Evolutionary conservation across 2,797 vertebrate genomes (phyloP).

Genomic region (Gastrophryne carolinensis): DNA sequence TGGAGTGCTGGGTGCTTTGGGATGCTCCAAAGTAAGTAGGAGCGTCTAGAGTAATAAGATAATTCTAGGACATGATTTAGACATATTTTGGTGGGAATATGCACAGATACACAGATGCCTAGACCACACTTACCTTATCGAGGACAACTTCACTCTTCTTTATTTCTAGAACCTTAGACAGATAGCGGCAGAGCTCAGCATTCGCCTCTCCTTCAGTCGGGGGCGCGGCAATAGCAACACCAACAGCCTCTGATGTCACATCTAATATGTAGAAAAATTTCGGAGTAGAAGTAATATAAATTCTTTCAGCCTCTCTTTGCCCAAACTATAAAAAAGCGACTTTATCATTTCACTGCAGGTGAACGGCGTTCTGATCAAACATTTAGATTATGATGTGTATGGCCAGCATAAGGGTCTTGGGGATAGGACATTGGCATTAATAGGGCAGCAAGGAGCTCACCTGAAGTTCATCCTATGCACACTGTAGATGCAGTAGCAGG

Average conservation of each 20-base stretch:
- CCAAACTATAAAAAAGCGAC: too few species aligned
- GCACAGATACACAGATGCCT: background rate
- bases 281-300: background rate
- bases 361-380: too few species aligned
- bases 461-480: too few species aligned
- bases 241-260: slow-evolving; percentile 76
- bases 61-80: too few species aligned
- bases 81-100: background rate
- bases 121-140: slow-evolving; percentile 75
- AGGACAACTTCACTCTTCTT: slow-evolving; percentile 82
- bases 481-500: too few species aligned
- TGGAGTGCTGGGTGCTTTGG: background rate
- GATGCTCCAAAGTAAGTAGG: background rate
- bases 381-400: too few species aligned
- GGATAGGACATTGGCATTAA: too few species aligned
- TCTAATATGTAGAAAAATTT: slow-evolving; percentile 63
- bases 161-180: slow-evolving; percentile 82
- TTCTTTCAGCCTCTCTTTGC: background rate
- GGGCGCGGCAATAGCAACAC: slow-evolving; percentile 85
- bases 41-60: background rate
- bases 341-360: too few species aligned
- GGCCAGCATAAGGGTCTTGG: too few species aligned
- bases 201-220: slow-evolving; percentile 91
- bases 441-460: too few species aligned
- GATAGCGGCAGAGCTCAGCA: slow-evolving; percentile 80